phyloP scores from a whole-genome alignment of 2,113 vertebrate genomes.

The Apteryx mantelli region DNA sequence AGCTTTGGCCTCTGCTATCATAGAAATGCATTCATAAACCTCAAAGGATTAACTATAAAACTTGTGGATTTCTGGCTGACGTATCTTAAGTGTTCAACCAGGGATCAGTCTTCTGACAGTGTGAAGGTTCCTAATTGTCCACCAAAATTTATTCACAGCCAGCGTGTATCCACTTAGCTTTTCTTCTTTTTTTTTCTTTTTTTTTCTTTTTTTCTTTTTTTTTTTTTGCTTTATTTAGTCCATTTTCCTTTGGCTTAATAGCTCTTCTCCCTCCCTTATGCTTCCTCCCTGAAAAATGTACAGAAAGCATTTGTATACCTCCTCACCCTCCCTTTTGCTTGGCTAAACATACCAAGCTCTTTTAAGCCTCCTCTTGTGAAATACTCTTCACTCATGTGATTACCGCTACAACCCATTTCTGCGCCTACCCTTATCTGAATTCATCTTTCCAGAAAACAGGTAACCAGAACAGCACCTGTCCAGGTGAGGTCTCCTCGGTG shows the following conservation, averaged over 20 bases:
- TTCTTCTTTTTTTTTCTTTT: not conserved
- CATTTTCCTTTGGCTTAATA: not conserved
- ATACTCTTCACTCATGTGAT: fast-evolving
- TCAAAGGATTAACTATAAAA: not conserved
- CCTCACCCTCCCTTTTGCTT: not conserved
- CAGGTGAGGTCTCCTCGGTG: not conserved
- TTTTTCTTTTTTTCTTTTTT: too few species aligned
- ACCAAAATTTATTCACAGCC: not conserved
- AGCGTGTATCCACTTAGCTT: fast-evolving
- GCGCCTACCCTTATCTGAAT: not conserved
- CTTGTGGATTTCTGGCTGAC: not conserved
- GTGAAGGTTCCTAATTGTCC: not conserved
- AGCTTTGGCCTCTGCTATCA: not conserved
- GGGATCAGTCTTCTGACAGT: not conserved
- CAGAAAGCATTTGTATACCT: not conserved
- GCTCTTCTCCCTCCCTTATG: not conserved
- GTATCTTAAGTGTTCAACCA: not conserved
- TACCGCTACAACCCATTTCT: not conserved
- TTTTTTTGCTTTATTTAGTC: not conserved
- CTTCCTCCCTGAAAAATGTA: not conserved
- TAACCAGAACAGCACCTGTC: not conserved
- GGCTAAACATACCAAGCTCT: not conserved
- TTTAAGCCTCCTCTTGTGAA: not conserved
- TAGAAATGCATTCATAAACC: not conserved
- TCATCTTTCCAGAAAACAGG: not conserved